Base-by-base conservation (phyloP, 1,140 invertebrate species). In the Meloidogyne chitwoodi region DNA sequence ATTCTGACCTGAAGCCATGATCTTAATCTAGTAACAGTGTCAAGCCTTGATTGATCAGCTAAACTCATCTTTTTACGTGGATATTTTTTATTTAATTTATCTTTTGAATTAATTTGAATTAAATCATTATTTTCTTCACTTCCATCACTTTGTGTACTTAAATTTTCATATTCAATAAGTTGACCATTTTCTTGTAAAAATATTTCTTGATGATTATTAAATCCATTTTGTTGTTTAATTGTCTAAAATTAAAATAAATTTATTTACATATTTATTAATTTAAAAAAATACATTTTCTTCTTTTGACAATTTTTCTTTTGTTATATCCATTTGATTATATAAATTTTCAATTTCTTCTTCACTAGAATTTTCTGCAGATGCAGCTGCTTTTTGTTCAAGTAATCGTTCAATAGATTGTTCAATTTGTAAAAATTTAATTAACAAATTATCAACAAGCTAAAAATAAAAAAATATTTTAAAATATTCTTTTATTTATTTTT, bases 11-110 rank as follows among this genome's bases (percentile, higher is more conserved):
- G 77, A 29, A 85, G 65, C 81, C 83, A 80, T 16, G 85, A 84
- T 10, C 75, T 27, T 12, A 86, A 34, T 24, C 83, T 76, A 14
- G 83, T 85, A 34, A 87, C 69, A n/a, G 83, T 79, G 29, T 83
- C 83, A 3, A 80, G 70, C 26, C 78, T 41, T 4, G 77, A 61
- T 68, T 83, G 77, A 61, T 81, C 80, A 6, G 68, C 78, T 16
- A 81, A 31, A 69, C 63, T 76, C 72, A 80, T 79, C 65, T 77
- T 80, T 24, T 68, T 48, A 10, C 48, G 27, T n/a, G 67, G 77
- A 14, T 68, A 68, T 67, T 62, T 65, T 34, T 34, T 64, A 29
- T 26, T 61, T 34, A 24, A 14, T 38, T 27, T 41, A 63, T 41
- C 76, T 24, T 77, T 24, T 34, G 38, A 29, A 29, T 78, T 38